Conservation (phyloP, 2,113 vertebrate genomes). For the human (Homo sapiens) region GRCh38 chr5:127767501-127768000, state of each 20-base stretch:
- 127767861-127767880: background rate
- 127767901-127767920: background rate
- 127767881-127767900: background rate
- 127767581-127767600: background rate
- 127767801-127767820: background rate
- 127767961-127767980: too few relatives aligned
- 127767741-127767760: background rate
- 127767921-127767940: background rate
- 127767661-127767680: background rate
- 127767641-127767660: background rate
- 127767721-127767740: conserved; percentile 6
- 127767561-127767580: conserved; percentile 17
- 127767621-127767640: conserved; percentile 30
- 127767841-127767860: background rate
- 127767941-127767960: background rate
- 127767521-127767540: conserved; percentile 8
- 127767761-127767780: background rate
- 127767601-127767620: background rate
- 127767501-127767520: background rate
- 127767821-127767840: background rate
- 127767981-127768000: too few relatives aligned
- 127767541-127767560: conserved; percentile 20
- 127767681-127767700: background rate
- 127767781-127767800: background rate
- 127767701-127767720: background rate